Base-by-base conservation (phyloP, 1,140 invertebrate species). In the Drosophila nebulosa region DNA sequence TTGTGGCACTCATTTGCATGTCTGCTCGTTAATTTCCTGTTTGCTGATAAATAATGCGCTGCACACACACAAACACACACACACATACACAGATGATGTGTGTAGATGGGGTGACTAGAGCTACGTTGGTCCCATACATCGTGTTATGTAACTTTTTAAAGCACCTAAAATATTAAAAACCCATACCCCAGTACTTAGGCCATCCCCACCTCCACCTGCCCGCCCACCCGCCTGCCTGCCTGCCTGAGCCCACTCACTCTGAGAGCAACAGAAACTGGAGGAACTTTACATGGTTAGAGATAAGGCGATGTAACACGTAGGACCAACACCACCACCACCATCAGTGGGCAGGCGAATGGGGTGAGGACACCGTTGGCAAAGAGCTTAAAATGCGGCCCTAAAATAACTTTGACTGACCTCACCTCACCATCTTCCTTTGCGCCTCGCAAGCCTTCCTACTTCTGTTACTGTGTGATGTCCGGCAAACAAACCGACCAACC, bases 381-480 rank as follows among this genome's bases (percentile, higher is more conserved):
- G 83, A 89, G 83, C 83, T 88, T 88, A 88, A 86, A 86, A 89
- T 89, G 79, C 78, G 79, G 84, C 78, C 83, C 83, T 88, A 88
- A 89, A 88, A 88, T 88, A 88, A 88, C 83, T 88, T 86, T 88
- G 83, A 73, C 83, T 78, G 74, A 76, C 81, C 81, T 81, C 58
- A 36, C 63, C 36, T 0, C 9, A 3, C 60, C 9, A 3, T 51
- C 0, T 22, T 1, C 27, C 1, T 27, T 7, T 35, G 3, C 56
- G 16, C 39, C 39, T 7, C 39, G 10, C 7, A 21, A 21, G 2
- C 16, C 39, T 21, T 46, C 39, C 39, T 21, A 32, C 18, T 21
- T 46, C 16, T 18, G n/a, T 7, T 21, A 32, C 30, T 46, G 6
- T 14, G n/a, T 46, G 39, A 46, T 46, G 39, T 9, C 16, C 16